Percentiles rank a stretch among this genome's conserved stretches.
Conservation (phyloP, 2,888 invertebrate species). For the Lithophane socia region DNA sequence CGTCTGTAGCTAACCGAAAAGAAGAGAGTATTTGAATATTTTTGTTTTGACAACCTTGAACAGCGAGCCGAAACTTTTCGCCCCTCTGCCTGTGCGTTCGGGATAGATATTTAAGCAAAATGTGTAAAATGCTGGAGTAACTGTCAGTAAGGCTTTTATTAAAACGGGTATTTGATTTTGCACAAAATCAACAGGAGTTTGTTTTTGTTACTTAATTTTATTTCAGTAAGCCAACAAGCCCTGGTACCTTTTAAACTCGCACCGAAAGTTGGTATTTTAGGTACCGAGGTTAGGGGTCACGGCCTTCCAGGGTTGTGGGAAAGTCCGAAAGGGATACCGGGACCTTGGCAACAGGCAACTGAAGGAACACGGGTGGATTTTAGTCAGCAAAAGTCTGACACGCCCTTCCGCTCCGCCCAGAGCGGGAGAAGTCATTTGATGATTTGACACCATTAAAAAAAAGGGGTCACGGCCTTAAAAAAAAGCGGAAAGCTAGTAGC, state of each 20-base stretch:
- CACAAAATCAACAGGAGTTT: slow-evolving; percentile 6
- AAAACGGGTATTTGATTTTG: slow-evolving; percentile 39
- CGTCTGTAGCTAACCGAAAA: slow-evolving; percentile 12
- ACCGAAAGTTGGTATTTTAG: background rate
- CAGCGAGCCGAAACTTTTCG: slow-evolving; percentile 35
- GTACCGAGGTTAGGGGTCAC: background rate
- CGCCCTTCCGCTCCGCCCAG: too few species aligned
- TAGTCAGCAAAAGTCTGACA: too few species aligned
- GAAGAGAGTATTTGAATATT: slow-evolving; percentile 20
- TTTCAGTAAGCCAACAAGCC: slow-evolving; percentile 10
- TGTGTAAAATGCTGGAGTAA: slow-evolving; percentile 35
- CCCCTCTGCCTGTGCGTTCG: slow-evolving; percentile 19
- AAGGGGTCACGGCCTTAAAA: background rate
- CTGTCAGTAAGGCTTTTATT: slow-evolving; percentile 28
- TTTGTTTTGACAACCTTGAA: slow-evolving; percentile 37
- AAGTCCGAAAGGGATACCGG: too few species aligned
- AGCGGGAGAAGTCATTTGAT: too few species aligned
- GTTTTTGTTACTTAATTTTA: slow-evolving; percentile 37
- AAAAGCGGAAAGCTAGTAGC: slow-evolving; percentile 3
- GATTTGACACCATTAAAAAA: too few species aligned
- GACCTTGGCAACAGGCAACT: too few species aligned
- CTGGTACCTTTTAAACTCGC: background rate
- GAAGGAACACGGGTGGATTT: too few species aligned
- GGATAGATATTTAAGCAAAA: slow-evolving; percentile 37
- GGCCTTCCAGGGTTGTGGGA: background rate